phyloP scores from a whole-genome alignment of 2,888 invertebrate species.

The Pyrochroa serraticornis region DNA sequence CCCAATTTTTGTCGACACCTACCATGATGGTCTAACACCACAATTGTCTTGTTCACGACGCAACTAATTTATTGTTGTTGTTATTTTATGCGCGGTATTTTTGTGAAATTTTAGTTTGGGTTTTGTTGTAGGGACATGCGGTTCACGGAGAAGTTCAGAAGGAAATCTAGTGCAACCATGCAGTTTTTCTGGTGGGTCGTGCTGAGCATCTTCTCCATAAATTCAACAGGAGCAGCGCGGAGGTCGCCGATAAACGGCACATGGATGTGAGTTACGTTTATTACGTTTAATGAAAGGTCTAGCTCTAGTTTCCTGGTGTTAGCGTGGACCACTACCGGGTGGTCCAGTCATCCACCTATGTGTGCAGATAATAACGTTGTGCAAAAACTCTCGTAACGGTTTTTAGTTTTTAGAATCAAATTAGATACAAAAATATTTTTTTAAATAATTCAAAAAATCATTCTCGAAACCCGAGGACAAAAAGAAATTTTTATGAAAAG shows the following conservation, averaged over 20 bases:
- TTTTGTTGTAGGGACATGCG: slow-evolving; percentile 39
- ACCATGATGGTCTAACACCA: slow-evolving; percentile 1
- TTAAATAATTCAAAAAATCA: no score
- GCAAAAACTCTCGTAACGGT: no score
- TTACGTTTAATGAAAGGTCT: slow-evolving; percentile 28
- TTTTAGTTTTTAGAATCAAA: no score
- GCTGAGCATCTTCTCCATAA: slow-evolving; percentile 43
- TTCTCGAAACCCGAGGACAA: no score
- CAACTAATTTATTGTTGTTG: slow-evolving; percentile 9
- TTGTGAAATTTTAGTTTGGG: slow-evolving; percentile 10
- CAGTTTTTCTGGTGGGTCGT: slow-evolving; percentile 41
- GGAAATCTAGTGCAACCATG: slow-evolving; percentile 41
- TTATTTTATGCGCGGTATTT: slow-evolving; percentile 2
- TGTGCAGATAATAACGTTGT: no score
- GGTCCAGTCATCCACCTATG: no score
- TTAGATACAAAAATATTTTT: no score
- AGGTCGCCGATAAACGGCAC: slow-evolving; percentile 47
- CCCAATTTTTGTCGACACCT: slow-evolving; percentile 11
- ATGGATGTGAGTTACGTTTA: slow-evolving; percentile 47
- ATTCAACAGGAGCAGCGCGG: slow-evolving; percentile 42
- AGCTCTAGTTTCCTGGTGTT: background rate
- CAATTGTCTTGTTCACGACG: slow-evolving; percentile 5
- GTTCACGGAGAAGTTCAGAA: slow-evolving; percentile 41
- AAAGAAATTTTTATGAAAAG: no score
- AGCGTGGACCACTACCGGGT: no score